phyloP scores from a whole-genome alignment of 2,888 invertebrate genomes.

The Ernsta delagoae region DNA sequence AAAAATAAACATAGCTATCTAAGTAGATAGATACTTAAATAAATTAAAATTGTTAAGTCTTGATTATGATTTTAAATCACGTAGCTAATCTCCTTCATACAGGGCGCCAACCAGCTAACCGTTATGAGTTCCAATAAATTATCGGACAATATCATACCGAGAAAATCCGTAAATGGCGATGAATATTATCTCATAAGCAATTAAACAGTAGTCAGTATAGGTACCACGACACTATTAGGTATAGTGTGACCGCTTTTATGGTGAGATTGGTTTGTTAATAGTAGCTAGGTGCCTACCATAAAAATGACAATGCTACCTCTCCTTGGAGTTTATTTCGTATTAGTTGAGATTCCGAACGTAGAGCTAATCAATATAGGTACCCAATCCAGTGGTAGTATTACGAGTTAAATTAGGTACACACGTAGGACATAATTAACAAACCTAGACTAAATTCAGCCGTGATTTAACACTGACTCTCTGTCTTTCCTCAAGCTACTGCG shows the following conservation, averaged over 20 bases:
- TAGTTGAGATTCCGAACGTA: no score
- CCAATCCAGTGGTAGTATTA: no score
- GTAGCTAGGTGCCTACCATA: background rate
- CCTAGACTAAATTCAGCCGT: no score
- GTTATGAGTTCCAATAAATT: constrained; percentile 11
- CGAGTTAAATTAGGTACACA: no score
- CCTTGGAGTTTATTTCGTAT: no score
- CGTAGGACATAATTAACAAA: no score
- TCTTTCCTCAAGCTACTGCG: no score
- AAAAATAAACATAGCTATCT: background rate
- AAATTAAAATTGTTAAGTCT: background rate
- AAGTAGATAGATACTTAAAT: background rate
- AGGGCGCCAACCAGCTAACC: constrained; percentile 13
- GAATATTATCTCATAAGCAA: constrained; percentile 33
- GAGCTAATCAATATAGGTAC: no score
- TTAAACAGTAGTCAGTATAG: background rate
- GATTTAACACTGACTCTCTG: no score
- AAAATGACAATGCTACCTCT: no score
- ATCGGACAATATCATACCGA: constrained; percentile 26
- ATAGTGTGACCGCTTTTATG: constrained; percentile 11
- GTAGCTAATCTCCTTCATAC: constrained; percentile 6
- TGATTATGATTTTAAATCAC: constrained; percentile 26
- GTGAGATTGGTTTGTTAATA: no score
- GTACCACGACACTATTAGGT: constrained; percentile 18
- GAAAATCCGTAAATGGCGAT: constrained; percentile 28